A percentile compares a stretch with the other conserved stretches of the same genome.
Evolutionary conservation across 2,797 vertebrate genomes (phyloP).

Genomic region (Emys orbicularis): DNA sequence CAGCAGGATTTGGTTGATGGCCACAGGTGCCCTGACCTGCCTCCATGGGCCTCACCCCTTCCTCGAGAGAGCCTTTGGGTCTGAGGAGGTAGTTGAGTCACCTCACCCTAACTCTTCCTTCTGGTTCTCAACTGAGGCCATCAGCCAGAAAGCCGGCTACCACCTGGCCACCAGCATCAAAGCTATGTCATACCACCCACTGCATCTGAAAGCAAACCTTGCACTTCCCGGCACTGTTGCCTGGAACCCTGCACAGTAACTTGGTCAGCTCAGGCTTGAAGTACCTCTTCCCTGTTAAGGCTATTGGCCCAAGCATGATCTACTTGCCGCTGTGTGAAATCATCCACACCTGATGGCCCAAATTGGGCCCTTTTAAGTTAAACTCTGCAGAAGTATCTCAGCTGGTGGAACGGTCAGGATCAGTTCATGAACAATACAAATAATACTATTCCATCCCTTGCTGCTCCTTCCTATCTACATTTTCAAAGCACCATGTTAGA

Average conservation of each 20-base stretch:
- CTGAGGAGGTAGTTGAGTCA: neutral
- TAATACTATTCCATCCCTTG: neutral
- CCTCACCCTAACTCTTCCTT: neutral
- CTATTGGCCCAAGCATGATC: neutral
- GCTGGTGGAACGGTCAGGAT: accelerated
- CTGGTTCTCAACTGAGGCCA: neutral
- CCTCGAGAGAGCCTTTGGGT: neutral
- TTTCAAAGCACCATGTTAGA: neutral
- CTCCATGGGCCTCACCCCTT: neutral
- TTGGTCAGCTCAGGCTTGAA: neutral
- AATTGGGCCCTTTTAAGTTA: neutral
- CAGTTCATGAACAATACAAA: neutral
- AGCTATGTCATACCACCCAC: neutral
- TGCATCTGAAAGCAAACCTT: neutral
- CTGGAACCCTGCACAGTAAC: neutral
- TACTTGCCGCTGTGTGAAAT: neutral
- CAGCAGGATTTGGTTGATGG: neutral
- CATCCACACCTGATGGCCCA: neutral
- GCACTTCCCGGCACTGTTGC: neutral
- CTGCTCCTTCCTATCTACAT: neutral
- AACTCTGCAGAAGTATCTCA: too few relatives aligned
- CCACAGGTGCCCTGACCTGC: neutral
- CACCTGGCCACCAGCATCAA: neutral
- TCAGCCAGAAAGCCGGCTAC: neutral
- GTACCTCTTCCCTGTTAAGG: neutral